phyloP scores from a whole-genome alignment of 2,888 invertebrate species.

The Fragum sueziense region DNA sequence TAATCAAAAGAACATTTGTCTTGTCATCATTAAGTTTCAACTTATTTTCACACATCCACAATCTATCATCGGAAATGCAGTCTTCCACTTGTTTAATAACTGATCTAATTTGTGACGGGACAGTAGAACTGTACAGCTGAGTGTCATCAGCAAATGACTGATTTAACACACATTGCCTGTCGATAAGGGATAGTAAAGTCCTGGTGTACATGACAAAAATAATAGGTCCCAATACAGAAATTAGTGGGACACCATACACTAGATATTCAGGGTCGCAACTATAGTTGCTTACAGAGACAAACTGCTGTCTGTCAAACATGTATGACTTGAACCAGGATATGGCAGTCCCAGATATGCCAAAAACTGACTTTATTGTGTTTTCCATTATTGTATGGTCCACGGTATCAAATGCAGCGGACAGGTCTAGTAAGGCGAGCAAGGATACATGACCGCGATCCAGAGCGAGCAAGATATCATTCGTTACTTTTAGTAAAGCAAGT shows the following conservation, averaged over 20 bases:
- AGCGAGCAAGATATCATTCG: constrained; percentile 33
- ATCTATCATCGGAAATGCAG: too few relatives aligned
- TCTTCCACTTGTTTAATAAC: too few relatives aligned
- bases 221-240: too few relatives aligned
- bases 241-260: background rate
- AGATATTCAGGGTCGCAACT: background rate
- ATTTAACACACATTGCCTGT: background rate
- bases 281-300: background rate
- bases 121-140: too few relatives aligned
- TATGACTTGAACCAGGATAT: background rate
- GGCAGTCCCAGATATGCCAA: constrained; percentile 4
- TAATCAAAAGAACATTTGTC: too few relatives aligned
- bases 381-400: constrained; percentile 26
- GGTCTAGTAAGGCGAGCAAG: constrained; percentile 33
- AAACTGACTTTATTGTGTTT: background rate
- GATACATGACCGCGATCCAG: constrained; percentile 31
- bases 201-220: background rate
- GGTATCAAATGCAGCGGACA: constrained; percentile 51
- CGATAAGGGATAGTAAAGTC: background rate
- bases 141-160: background rate
- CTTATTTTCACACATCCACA: too few relatives aligned
- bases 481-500: constrained; percentile 31
- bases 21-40: too few relatives aligned
- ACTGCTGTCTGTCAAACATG: background rate
- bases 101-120: background rate